These are phyloP conservation scores for Spermophilus dauricus DNA, from an alignment of 2,113 vertebrate species.

Conservation along the genomic window DNA sequence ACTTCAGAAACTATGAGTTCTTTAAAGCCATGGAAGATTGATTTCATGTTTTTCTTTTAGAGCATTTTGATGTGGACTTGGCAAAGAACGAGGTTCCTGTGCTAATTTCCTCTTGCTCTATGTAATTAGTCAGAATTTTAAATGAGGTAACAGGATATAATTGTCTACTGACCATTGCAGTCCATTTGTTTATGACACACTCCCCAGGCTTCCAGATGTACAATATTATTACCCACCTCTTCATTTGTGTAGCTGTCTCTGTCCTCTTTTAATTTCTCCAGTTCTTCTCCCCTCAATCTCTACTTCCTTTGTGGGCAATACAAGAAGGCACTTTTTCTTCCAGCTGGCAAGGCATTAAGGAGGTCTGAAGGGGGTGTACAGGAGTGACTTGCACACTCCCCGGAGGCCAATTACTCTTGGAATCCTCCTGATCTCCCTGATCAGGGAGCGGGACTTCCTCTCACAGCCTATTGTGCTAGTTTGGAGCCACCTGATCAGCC, in stretches of 20 bases:
- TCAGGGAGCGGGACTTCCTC: conserved; percentile 81
- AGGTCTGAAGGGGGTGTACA: conserved; percentile 85
- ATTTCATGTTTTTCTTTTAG: conserved; percentile 69
- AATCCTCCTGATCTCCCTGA: conserved; percentile 88
- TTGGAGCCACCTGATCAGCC: conserved; percentile 89
- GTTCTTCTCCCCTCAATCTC: conserved; percentile 71
- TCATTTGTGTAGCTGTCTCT: conserved; percentile 66
- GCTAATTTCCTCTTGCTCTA: conserved; percentile 78
- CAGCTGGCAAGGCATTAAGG: conserved; percentile 90
- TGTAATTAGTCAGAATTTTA: conserved; percentile 76
- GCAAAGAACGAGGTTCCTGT: conserved; percentile 62
- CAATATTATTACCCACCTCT: conserved; percentile 75
- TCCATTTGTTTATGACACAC: conserved; percentile 77
- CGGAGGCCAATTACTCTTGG: conserved; percentile 90
- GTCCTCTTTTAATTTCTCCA: conserved; percentile 76
- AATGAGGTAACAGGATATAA: conserved; percentile 83
- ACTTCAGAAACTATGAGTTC: conserved; percentile 58
- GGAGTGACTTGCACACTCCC: conserved; percentile 86
- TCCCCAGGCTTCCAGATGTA: conserved; percentile 57
- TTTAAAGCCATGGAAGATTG: conserved; percentile 52
- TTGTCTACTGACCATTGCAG: conserved; percentile 78
- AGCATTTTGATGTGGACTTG: conserved; percentile 80
- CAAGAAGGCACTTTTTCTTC: conserved; percentile 84
- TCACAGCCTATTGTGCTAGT: conserved; percentile 85
- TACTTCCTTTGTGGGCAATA: conserved; percentile 84